Evolutionary conservation across 2,113 vertebrate species (phyloP), one percentile per base, ranked within the genome.

Genomic region (Ascaphus truei): DNA sequence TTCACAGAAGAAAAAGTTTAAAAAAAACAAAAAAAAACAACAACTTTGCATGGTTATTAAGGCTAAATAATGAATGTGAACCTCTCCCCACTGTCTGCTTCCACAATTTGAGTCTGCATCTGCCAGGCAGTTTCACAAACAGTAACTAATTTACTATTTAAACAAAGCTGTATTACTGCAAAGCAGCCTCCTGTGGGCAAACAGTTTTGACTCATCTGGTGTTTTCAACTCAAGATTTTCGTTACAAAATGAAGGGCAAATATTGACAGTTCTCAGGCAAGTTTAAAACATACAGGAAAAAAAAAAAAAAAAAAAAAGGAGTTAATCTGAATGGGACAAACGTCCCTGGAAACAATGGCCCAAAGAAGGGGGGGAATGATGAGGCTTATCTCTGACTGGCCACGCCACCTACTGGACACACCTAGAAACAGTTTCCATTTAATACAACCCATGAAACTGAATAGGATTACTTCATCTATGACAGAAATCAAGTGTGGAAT

Each of bases 361-460:
- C 3, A 77, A 45, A 31, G 39, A 47, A 37, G 20, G 73, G 62
- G 72, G 71, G 0, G 80, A 75, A 62, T 79, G 74, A 77, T 69
- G 77, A 52, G 72, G 37, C 62, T 75, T 73, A 48, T 74, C 39
- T 60, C 62, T 62, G 80, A 85, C 78, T 82, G 83, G 81, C 83
- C 86, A 86, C 86, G 85, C 89, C 91, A 89, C 87, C 90, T 79
- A 87, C 88, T 92, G 89, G 90, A n/a, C n/a, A n/a, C n/a, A n/a
- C n/a, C n/a, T n/a, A n/a, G n/a, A n/a, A n/a, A n/a, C n/a, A n/a
- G n/a, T n/a, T n/a, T n/a, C n/a, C n/a, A n/a, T n/a, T n/a, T n/a
- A n/a, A n/a, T n/a, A n/a, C n/a, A n/a, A n/a, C n/a, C n/a, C n/a
- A n/a, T n/a, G n/a, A n/a, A n/a, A n/a, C n/a, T n/a, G n/a, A n/a